Evolutionary conservation across 2,888 invertebrate genomes (phyloP).

Genomic region (Sarcophaga carnaria): DNA sequence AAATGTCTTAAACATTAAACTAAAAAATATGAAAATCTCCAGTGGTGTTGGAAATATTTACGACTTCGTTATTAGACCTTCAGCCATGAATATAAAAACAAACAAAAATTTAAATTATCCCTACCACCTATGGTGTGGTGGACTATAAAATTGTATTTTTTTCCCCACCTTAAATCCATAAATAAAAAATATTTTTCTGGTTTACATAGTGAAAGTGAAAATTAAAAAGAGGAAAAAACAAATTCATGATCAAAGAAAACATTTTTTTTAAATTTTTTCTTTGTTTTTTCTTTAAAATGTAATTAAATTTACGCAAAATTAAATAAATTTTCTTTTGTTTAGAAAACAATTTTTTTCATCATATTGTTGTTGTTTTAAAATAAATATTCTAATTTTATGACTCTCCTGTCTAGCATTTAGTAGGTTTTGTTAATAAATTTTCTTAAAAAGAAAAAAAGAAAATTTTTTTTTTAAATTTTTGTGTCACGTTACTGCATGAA

Average conservation of each 20-base stretch:
- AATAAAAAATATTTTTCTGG: no score
- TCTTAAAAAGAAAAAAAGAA: not conserved
- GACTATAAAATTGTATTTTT: no score
- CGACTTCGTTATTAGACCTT: no score
- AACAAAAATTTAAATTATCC: no score
- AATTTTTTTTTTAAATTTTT: no score
- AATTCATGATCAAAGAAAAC: slow-evolving; percentile 47
- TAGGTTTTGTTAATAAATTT: slow-evolving; percentile 39
- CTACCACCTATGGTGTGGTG: no score
- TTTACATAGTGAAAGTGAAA: no score
- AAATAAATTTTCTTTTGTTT: slow-evolving; percentile 23
- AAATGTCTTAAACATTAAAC: no score
- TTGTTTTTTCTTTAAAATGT: slow-evolving; percentile 4
- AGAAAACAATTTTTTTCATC: slow-evolving; percentile 12
- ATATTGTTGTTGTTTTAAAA: slow-evolving; percentile 26
- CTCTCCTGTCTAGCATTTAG: slow-evolving; percentile 27
- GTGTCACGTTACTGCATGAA: slow-evolving; percentile 18
- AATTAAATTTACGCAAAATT: slow-evolving; percentile 62
- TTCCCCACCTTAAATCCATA: no score
- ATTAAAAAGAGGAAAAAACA: not conserved
- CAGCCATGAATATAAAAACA: no score
- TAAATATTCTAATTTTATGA: slow-evolving; percentile 40
- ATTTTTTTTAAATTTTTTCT: not conserved
- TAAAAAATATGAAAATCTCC: no score
- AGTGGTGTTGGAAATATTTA: no score